Evolutionary conservation across 2,888 invertebrate genomes (phyloP), one percentile per base, ranked within the genome.

Genomic region (Chrysolina oricalcia): DNA sequence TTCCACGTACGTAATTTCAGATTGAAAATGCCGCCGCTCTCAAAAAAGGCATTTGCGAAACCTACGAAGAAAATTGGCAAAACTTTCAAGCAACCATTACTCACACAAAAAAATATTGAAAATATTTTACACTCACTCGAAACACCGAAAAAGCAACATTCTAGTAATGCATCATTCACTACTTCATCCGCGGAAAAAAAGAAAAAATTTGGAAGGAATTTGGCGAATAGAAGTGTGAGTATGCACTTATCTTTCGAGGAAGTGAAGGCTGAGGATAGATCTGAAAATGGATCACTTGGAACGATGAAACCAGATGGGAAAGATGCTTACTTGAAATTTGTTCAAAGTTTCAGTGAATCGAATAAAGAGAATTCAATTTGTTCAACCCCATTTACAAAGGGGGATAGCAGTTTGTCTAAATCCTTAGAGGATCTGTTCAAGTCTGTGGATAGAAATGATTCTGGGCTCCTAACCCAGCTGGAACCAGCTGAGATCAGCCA

Each of bases 221-320:
- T 10, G 8, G 13, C 17, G 0, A 64, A 50, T 40, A 41, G 53
- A 40, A 21, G 35, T 19, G 40, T 64, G 11, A 71, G 65, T 15
- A 41, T 53, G 17, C 27, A 53, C 21, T 15, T 40, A 8, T 53
- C 68, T 43, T 56, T 68, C 21, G 68, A 68, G 15, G 68, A 68
- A 41, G 19, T 19, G 0, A 35, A 50, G 2, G 13, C 56, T 6
- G 53, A 53, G 15, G 40, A 46, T 15, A 46, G 40, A 5, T 63
- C 35, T 35, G 62, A 71, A 10, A 53, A 65, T 72, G 17, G 69
- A 59, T 75, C 75, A 48, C 35, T 35, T 65, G 65, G 72, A 17
- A 72, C 69, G 67, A 71, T 73, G 11, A 73, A 76, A 68, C 72
- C 76, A 53, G 70, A 66, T 27, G 53, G 64, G 4, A 76, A 76